Evolutionary conservation across 2,888 invertebrate genomes (phyloP), one percentile per base, ranked within the genome.

Genomic region (Scaptomyza cyrtandrae): DNA sequence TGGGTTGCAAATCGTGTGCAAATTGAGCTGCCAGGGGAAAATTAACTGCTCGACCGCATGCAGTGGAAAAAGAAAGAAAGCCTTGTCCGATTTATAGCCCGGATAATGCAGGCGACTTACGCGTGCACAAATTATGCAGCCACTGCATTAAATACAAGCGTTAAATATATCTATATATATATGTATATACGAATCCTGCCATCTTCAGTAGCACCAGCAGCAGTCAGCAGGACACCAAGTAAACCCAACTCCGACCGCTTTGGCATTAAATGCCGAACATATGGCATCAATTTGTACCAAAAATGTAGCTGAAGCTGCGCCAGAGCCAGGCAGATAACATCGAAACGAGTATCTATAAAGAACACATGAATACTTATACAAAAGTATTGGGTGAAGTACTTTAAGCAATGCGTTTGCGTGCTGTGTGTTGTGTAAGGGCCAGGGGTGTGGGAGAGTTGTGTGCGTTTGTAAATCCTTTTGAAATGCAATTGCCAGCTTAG

Each of bases 21-120:
- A 78, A 78, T 80, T 65, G 86, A 81, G 69, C 67, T 66, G 77
- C 67, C 61, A 70, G 68, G 46, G 63, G 66, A 70, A 83, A 83
- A 83, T 86, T 71, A 83, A 86, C 80, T 86, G 86, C 87, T 68
- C 63, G 60, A 67, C 80, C 82, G 67, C 80, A 73, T 70, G 68
- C 58, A 64, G 59, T 60, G 65, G 41, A 57, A 71, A 57, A 71
- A 71, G 49, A 71, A 54, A 35, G 35, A 35, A 57, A 63, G 65
- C 63, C 59, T 24, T 54, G 53, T 48, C 67, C 83, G 75, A 83
- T 83, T 87, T 83, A 83, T 83, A 64, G 77, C 79, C 66, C 41
- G 80, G 80, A 86, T 86, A 87, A 87, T 85, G 83, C 88, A 85
- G 86, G 83, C 88, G 88, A 82, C 83, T 83, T 83, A 87, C 80